Percentiles rank a stretch among this genome's conserved stretches.
These are phyloP conservation scores for Tricholaema leucomelas DNA, from an alignment of 2,113 vertebrate species.

Conservation along the genomic window DNA sequence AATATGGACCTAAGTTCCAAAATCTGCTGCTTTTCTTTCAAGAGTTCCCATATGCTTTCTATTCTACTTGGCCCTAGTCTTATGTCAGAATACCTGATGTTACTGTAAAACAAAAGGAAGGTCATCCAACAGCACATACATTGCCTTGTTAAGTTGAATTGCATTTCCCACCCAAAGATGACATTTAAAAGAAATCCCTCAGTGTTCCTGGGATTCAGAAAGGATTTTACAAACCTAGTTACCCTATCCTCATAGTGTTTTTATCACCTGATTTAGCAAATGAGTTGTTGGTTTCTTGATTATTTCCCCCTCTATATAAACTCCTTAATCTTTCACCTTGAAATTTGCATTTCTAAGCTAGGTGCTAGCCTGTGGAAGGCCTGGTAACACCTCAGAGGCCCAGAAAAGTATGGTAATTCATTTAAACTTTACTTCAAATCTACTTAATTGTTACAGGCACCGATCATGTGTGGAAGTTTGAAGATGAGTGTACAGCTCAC, in stretches of 20 bases:
- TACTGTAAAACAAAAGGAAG: conserved; percentile 22
- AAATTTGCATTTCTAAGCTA: not conserved
- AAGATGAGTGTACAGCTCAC: not conserved
- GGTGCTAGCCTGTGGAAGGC: not conserved
- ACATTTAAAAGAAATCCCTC: conserved; percentile 2
- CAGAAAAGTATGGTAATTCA: conserved; percentile 7
- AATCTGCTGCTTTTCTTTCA: not conserved
- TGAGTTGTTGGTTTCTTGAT: not conserved
- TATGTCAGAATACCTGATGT: conserved; percentile 8
- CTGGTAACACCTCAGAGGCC: not conserved
- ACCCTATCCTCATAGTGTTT: not conserved
- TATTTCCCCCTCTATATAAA: not conserved
- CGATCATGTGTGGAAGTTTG: not conserved
- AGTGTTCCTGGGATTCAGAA: not conserved
- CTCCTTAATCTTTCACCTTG: not conserved
- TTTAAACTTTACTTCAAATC: conserved; percentile 25
- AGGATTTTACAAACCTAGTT: not conserved
- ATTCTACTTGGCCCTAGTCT: not conserved
- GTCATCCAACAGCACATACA: not conserved
- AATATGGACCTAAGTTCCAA: not conserved
- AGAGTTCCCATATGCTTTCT: not conserved
- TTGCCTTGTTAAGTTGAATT: conserved; percentile 1
- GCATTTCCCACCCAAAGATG: not conserved
- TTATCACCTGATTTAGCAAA: not conserved
- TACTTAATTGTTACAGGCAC: not conserved